Evolutionary conservation across 2,888 invertebrate species (phyloP).

Genomic region (Melipona bicolor): DNA sequence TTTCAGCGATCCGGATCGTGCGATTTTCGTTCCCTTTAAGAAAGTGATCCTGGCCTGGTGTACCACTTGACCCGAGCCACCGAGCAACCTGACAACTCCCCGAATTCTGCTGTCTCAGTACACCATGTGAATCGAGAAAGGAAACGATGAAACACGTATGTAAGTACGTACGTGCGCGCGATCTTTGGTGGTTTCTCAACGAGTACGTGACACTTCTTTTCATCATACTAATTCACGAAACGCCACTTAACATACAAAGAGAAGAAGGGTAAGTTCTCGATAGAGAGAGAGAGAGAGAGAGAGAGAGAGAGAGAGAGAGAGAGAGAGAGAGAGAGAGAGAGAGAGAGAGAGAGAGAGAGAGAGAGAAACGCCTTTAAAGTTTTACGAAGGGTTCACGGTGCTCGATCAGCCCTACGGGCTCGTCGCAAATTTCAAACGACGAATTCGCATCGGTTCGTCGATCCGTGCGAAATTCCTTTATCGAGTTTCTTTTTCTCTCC

Average conservation of each 20-base stretch:
- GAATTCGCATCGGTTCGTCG: neutral
- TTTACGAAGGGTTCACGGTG: neutral
- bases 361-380: neutral
- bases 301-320: neutral
- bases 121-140: constrained; percentile 74
- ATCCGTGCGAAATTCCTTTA: neutral
- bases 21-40: constrained; percentile 91
- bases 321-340: neutral
- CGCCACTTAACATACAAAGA: neutral
- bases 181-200: neutral
- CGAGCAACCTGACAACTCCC: constrained; percentile 63
- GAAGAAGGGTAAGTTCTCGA: neutral
- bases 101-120: constrained; percentile 81
- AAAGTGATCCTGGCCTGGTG: constrained; percentile 93
- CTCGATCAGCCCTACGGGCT: neutral
- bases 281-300: neutral
- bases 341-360: neutral
- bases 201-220: constrained; percentile 37
- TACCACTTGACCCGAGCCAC: constrained; percentile 81
- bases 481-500: neutral
- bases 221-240: constrained; percentile 5
- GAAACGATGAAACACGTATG: constrained; percentile 8
- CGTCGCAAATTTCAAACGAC: neutral
- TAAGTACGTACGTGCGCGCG: neutral
- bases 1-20: constrained; percentile 87